A percentile compares a stretch with the other conserved stretches of the same genome.
Conservation (phyloP, 2,888 invertebrate genomes). For the Drosophila meridiana region DNA sequence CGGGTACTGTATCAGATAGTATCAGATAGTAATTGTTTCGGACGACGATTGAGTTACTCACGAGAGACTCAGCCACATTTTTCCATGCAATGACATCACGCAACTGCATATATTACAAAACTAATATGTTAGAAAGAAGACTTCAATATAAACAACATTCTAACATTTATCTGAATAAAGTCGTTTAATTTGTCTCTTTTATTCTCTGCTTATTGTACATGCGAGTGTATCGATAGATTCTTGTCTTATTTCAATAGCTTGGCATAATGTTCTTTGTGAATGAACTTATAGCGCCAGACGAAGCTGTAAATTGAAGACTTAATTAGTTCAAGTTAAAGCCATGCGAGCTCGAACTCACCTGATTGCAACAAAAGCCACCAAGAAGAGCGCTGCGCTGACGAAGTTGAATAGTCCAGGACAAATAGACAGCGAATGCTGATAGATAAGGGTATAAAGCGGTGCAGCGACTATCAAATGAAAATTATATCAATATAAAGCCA, state of each 20-base stretch:
- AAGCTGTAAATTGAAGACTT: constrained; percentile 48
- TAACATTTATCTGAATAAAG: background rate
- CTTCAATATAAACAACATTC: background rate
- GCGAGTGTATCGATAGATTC: background rate
- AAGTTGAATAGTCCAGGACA: constrained; percentile 88
- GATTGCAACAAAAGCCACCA: constrained; percentile 74
- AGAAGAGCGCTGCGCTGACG: constrained; percentile 86
- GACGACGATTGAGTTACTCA: too few species aligned
- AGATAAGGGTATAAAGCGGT: constrained; percentile 88
- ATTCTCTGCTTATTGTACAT: background rate
- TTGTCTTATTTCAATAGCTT: constrained; percentile 66
- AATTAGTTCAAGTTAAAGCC: background rate
- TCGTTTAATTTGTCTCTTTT: too few species aligned
- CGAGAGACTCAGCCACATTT: too few species aligned
- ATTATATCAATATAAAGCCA: background rate
- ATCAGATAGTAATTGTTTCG: background rate
- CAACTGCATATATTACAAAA: background rate
- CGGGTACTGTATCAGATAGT: background rate
- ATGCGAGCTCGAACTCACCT: constrained; percentile 60
- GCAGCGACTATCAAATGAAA: constrained; percentile 84
- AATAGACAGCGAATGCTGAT: constrained; percentile 86
- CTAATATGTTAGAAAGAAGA: background rate
- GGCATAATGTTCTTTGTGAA: constrained; percentile 71
- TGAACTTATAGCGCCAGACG: constrained; percentile 72
- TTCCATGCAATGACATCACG: background rate